Evolutionary conservation across 2,113 vertebrate genomes (phyloP), one percentile per base, ranked within the genome.

Genomic region (Opisthocomus hoazin): DNA sequence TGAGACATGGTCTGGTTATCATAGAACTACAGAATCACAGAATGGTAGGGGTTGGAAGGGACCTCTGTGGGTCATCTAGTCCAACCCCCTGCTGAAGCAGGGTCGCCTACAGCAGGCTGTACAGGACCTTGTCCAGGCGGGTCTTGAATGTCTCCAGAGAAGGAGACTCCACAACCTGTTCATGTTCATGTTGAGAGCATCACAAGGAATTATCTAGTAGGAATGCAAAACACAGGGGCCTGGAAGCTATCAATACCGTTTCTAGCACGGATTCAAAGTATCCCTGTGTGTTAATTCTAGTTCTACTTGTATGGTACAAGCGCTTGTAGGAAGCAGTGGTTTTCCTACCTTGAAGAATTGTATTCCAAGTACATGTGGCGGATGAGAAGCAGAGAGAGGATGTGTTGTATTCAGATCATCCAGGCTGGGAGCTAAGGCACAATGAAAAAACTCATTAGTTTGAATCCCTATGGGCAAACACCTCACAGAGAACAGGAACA

Each of bases 141-240:
- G n/a, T n/a, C n/a, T n/a, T n/a, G n/a, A n/a, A n/a, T n/a, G n/a
- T n/a, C n/a, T n/a, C n/a, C n/a, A n/a, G n/a, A n/a, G n/a, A n/a
- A n/a, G n/a, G n/a, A n/a, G n/a, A n/a, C n/a, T n/a, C n/a, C n/a
- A n/a, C n/a, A n/a, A n/a, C n/a, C n/a, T n/a, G n/a, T n/a, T n/a
- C n/a, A 11, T 7, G 27, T 36, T 70, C 21, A 1, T 10, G 15
- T 70, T 61, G 79, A 85, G 69, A 87, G 56, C 80, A 68, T 56
- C 69, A 61, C 39, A 48, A 56, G 29, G 77, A 87, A 84, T 68
- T 61, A 71, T 41, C 36, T n/a, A 0, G 15, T 34, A 36, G 69
- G 61, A 89, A 76, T 64, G 51, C 37, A 63, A 37, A 66, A 4
- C 11, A 10, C 0, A 0, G n/a, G 43, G 29, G 3, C n/a, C 70